Base-by-base conservation (phyloP, 2,797 vertebrate genomes). In the Enteromius viviparus region DNA sequence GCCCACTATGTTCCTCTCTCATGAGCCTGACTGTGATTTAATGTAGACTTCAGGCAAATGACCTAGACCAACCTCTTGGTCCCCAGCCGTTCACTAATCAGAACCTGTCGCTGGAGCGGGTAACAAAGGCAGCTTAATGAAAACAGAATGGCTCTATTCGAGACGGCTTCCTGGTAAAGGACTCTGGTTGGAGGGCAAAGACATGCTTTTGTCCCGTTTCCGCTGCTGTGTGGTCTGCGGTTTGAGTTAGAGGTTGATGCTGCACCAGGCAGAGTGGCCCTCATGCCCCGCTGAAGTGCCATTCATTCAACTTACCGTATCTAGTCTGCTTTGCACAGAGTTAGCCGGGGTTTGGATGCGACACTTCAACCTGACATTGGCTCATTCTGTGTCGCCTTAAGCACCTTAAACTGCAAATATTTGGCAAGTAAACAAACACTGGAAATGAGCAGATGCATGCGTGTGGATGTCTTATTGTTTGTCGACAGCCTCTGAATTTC, bases 61-160 rank as follows among this genome's bases (percentile, higher is more conserved):
- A 58, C 45, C 58, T 53, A 32, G 15, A 58, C 80, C 58, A 51
- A 49, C 49, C 64, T 60, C 75, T 64, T 32, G 6, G 1, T 34
- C 26, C 75, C 51, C 21, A 19, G 37, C 51, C 19, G 82, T 64
- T 72, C 75, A 72, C 72, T 89, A 89, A 89, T 87, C 89, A 81
- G 82, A 82, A 84, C 83, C 85, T 84, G 78, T 79, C 86, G 88
- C 83, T 89, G 87, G 77, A 84, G 78, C 68, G 12, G 53, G 82
- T 79, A 82, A 72, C 84, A 62, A 76, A 82, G 89, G 85, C 83
- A 80, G 53, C 45, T 82, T 85, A 85, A 90, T 86, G 85, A 89
- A 87, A 87, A 49, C 66, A 47, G 76, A 87, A 88, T 89, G 89
- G 80, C 87, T 87, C 81, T 49, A 42, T 60, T 64, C 37, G 19